These are phyloP conservation scores for Colaptes auratus DNA, from an alignment of 2,113 vertebrate genomes.

Conservation along the genomic window DNA sequence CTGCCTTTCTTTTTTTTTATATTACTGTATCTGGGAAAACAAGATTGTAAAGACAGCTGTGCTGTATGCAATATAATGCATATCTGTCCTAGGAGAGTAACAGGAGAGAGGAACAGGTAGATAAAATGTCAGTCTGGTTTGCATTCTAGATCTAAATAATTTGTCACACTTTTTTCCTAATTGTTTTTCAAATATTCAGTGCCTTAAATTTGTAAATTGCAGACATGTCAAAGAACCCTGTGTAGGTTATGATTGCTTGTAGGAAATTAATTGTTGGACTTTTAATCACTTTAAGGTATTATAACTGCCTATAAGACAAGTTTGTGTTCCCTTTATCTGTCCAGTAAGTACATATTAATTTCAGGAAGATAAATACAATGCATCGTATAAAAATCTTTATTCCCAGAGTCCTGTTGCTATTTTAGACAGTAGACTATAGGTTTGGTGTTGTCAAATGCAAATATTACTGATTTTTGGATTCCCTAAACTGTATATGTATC, in stretches of 20 bases:
- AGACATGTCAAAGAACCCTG: accelerated
- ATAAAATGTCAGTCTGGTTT: background rate
- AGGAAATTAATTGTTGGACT: background rate
- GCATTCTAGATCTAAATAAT: background rate
- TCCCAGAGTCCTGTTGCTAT: background rate
- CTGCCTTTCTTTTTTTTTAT: too few species aligned
- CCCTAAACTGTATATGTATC: background rate
- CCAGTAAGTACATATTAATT: background rate
- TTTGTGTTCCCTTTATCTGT: background rate
- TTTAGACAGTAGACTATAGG: background rate
- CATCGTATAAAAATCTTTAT: background rate
- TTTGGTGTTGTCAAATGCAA: background rate
- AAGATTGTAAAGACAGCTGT: background rate
- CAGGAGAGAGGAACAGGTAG: background rate
- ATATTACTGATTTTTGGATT: background rate
- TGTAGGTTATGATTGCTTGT: background rate
- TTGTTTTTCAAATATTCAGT: background rate
- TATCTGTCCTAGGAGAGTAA: background rate
- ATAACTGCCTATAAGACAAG: background rate
- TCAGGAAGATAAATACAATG: background rate
- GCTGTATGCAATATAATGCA: background rate
- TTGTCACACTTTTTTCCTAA: background rate
- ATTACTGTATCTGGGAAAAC: background rate
- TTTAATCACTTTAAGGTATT: background rate
- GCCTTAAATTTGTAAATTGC: background rate